These are phyloP conservation scores for Argyra leucocephala DNA, from an alignment of 2,888 invertebrate species.

Conservation along the genomic window DNA sequence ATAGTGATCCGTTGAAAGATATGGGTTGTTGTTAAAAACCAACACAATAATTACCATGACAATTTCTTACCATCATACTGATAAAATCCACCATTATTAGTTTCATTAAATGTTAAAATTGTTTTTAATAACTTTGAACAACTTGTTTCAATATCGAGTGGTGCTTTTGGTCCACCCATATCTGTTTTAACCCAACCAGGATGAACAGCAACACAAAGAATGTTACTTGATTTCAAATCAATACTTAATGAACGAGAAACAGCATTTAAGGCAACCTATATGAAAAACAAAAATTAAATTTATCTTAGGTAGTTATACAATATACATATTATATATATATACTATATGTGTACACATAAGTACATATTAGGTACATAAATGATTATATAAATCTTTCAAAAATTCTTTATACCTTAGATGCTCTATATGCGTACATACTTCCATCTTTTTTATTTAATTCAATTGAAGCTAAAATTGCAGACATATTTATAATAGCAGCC, in stretches of 20 bases:
- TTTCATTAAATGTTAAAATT: constrained; percentile 51
- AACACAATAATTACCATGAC: constrained; percentile 71
- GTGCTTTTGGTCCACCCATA: constrained; percentile 77
- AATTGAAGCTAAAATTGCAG: constrained; percentile 73
- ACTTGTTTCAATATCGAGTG: constrained; percentile 60
- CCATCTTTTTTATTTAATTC: constrained; percentile 64
- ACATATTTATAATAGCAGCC: constrained; percentile 74
- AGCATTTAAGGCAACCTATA: constrained; percentile 73
- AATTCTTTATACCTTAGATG: constrained; percentile 68
- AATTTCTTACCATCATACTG: constrained; percentile 66
- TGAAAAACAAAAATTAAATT: constrained; percentile 10
- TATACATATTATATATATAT: no score
- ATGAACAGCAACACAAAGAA: constrained; percentile 66
- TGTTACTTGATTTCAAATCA: constrained; percentile 65
- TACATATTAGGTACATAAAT: not conserved
- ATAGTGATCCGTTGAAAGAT: no score
- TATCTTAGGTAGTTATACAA: no score
- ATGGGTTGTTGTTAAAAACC: no score
- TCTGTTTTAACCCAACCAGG: constrained; percentile 89
- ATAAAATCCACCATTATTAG: constrained; percentile 65
- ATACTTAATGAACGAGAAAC: constrained; percentile 75
- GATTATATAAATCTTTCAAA: not conserved
- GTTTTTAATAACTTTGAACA: constrained; percentile 57
- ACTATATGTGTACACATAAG: not conserved
- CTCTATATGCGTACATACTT: constrained; percentile 73